Evolutionary conservation across 2,888 invertebrate genomes (phyloP).

Genomic region (Didymodactylos carnosus): DNA sequence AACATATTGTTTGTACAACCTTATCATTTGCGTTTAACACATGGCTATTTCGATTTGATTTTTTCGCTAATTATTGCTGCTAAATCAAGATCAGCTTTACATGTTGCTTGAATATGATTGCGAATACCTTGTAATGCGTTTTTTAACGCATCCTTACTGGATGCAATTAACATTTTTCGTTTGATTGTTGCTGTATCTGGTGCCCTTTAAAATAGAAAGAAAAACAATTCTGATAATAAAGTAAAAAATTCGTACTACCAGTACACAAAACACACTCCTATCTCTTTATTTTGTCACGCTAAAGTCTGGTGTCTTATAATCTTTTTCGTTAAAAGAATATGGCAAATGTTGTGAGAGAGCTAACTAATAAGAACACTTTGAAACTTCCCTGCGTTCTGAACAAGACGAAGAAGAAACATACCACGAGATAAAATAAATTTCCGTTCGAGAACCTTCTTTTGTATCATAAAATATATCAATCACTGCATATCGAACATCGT

Average conservation of each 20-base stretch:
- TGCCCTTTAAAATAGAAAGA: slow-evolving; percentile 2
- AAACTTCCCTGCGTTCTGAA: background rate
- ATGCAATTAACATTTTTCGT: slow-evolving; percentile 14
- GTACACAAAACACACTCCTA: no score
- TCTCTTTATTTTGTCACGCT: no score
- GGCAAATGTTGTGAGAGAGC: no score
- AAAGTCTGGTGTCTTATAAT: no score
- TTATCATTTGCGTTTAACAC: no score
- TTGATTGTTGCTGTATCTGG: slow-evolving; percentile 14
- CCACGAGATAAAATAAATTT: slow-evolving; percentile 13
- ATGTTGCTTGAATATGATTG: slow-evolving; percentile 13
- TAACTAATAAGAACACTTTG: no score
- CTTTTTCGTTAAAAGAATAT: no score
- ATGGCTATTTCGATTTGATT: background rate
- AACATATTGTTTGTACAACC: no score
- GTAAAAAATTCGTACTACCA: no score
- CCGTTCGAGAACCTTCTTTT: slow-evolving; percentile 8
- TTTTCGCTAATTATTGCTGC: background rate
- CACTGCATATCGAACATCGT: slow-evolving; percentile 15
- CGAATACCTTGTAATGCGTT: slow-evolving; percentile 11
- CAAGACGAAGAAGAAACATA: no score
- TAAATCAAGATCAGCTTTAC: slow-evolving; percentile 13
- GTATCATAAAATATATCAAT: slow-evolving; percentile 14
- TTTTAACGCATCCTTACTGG: slow-evolving; percentile 14
- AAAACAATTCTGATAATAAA: no score